Base-by-base conservation (phyloP, 2,888 invertebrate genomes). In the Pegoplata infirma region DNA sequence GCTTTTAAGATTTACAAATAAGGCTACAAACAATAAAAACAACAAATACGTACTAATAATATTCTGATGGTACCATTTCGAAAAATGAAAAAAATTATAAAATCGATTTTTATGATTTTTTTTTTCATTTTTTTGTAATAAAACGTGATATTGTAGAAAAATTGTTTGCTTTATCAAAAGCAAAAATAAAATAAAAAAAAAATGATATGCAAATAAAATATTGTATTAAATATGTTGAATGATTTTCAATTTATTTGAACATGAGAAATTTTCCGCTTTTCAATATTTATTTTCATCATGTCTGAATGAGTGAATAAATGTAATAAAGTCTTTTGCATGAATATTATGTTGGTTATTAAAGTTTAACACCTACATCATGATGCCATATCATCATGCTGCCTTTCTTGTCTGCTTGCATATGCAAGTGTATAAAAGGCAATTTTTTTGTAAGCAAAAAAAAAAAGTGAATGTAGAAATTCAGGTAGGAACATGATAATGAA, bases 61-160 rank as follows among this genome's bases (percentile, higher is more conserved):
- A 63, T 56, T 56, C 36, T 49, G n/a, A 28, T 23, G 47, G 8
- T 36, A 61, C 36, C n/a, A 23, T 63, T 63, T 32, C 32, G 12
- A 40, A 40, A 40, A n/a, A 36, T 2, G 12, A 12, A n/a, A 36
- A 36, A 1, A 12, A 36, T n/a, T 56, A 56, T 56, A 40, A 75
- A 68, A 76, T 76, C 68, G 63, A 76, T 76, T 64, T 51, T 19
- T n/a, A n/a, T n/a, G n/a, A n/a, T n/a, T n/a, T n/a, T n/a, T n/a
- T n/a, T n/a, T n/a, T n/a, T n/a, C n/a, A n/a, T n/a, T n/a, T 47
- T 74, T 74, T 59, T 7, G 12, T 44, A 28, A 44, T 59, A 51
- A 55, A 47, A 61, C 61, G 47, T 75, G 74, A 12, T 55, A 25
- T 74, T 67, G 16, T 36, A 28, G 36, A 40, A 10, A 2, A 32